Conservation (phyloP, 2,888 invertebrate genomes). For the Trichopoda pennipes region DNA sequence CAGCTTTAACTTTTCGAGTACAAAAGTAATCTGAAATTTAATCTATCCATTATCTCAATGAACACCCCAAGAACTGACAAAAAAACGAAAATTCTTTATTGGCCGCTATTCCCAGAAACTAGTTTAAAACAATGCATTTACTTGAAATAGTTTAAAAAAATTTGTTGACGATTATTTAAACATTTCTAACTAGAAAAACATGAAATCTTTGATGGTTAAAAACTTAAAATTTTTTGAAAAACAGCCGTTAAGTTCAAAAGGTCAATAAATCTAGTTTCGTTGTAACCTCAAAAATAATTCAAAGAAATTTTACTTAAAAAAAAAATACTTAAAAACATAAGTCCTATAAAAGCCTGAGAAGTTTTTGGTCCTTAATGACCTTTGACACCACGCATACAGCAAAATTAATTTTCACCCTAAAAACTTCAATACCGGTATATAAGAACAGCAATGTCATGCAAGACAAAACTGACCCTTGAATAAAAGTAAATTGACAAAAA, state of each 20-base stretch:
- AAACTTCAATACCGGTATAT: background rate
- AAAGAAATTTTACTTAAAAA: conserved; percentile 46
- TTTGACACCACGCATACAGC: conserved; percentile 64
- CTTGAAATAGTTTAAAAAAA: background rate
- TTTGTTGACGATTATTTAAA: background rate
- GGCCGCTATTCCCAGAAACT: background rate
- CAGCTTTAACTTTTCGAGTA: no score
- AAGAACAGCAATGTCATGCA: conserved; percentile 39
- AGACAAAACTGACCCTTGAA: conserved; percentile 45
- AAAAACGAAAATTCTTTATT: no score
- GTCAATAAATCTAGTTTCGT: conserved; percentile 67
- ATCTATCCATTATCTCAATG: no score
- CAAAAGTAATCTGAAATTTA: no score
- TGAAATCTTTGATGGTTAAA: background rate
- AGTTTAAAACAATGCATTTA: background rate
- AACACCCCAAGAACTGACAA: no score
- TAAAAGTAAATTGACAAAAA: background rate
- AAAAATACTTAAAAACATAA: conserved; percentile 35
- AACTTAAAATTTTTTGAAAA: conserved; percentile 21
- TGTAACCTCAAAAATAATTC: conserved; percentile 51
- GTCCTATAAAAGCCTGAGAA: conserved; percentile 68
- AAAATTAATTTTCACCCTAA: conserved; percentile 47
- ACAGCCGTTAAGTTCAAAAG: conserved; percentile 68
- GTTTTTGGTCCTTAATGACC: conserved; percentile 67
- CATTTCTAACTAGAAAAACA: background rate